phyloP scores from a whole-genome alignment of 2,888 invertebrate genomes.

The Drosophila neutralis region DNA sequence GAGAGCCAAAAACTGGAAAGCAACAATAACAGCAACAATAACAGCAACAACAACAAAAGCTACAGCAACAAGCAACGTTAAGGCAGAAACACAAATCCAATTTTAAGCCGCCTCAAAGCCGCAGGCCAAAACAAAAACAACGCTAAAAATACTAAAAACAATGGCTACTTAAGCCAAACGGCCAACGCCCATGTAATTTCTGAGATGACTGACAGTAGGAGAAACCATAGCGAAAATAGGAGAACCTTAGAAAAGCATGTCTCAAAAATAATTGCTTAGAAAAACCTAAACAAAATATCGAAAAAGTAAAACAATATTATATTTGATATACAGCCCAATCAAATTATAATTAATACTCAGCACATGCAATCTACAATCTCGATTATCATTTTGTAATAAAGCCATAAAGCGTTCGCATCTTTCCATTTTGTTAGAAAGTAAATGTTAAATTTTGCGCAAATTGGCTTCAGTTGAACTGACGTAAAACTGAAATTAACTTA shows the following conservation, averaged over 20 bases:
- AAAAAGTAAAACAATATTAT: not conserved
- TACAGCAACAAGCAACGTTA: conserved; percentile 46
- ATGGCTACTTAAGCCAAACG: conserved; percentile 70
- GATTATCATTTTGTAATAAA: not conserved
- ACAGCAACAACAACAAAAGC: conserved; percentile 29
- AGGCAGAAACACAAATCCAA: conserved; percentile 74
- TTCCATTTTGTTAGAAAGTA: not conserved
- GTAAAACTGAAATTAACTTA: conserved; percentile 4
- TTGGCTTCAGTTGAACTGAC: not conserved
- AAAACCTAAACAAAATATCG: conserved; percentile 13
- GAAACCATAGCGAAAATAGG: conserved; percentile 6
- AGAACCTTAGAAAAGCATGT: conserved; percentile 12
- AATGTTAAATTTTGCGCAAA: not conserved
- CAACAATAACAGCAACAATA: conserved; percentile 7
- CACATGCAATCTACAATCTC: not conserved
- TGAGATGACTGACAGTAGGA: conserved; percentile 43
- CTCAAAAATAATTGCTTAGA: conserved; percentile 61
- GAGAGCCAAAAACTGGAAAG: conserved; percentile 20
- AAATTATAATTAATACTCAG: not conserved
- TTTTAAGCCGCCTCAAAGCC: conserved; percentile 75
- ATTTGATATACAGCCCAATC: not conserved
- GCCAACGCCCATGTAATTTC: conserved; percentile 52
- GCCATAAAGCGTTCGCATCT: not conserved
- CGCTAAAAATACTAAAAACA: conserved; percentile 58
- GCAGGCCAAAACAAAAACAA: conserved; percentile 57